phyloP scores from a whole-genome alignment of 2,113 vertebrate species.

The Dunckerocampus dactyliophorus region DNA sequence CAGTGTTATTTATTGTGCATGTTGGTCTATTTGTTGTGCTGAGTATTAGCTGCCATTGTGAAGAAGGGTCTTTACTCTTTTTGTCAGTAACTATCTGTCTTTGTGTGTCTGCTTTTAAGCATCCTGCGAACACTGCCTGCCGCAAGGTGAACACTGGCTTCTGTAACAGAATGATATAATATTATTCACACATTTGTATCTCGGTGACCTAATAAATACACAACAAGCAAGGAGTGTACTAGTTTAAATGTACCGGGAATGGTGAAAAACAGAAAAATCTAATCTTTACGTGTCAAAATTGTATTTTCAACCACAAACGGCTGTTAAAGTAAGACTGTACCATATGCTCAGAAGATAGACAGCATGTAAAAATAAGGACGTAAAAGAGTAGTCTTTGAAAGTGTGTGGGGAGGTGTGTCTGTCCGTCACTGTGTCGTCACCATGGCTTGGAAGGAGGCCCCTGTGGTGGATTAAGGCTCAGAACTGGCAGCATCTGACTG shows the following conservation, averaged over 20 bases:
- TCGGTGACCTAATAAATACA: too few species aligned
- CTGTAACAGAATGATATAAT: too few species aligned
- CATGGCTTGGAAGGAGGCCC: slow-evolving; percentile 22
- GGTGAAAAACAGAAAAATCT: too few species aligned
- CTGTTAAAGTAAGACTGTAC: not conserved
- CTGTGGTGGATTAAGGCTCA: slow-evolving; percentile 34
- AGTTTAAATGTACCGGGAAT: too few species aligned
- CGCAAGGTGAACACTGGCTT: too few species aligned
- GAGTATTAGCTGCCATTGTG: slow-evolving; percentile 17
- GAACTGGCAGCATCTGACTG: slow-evolving; percentile 24
- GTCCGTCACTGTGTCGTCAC: slow-evolving; percentile 26
- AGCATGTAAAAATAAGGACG: not conserved
- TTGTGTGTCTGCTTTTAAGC: not conserved
- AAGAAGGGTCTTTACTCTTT: not conserved
- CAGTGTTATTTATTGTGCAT: slow-evolving; percentile 10
- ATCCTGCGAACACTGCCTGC: too few species aligned
- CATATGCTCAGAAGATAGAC: not conserved
- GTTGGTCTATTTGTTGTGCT: slow-evolving; percentile 16
- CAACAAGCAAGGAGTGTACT: too few species aligned
- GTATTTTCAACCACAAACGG: too few species aligned
- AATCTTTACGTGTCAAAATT: too few species aligned
- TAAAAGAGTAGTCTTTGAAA: not conserved
- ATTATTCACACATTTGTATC: too few species aligned
- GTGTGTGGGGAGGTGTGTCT: slow-evolving; percentile 11
- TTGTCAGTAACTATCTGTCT: not conserved